These are phyloP conservation scores for Octodon degus DNA, from an alignment of 2,113 vertebrate species.

Conservation along the genomic window DNA sequence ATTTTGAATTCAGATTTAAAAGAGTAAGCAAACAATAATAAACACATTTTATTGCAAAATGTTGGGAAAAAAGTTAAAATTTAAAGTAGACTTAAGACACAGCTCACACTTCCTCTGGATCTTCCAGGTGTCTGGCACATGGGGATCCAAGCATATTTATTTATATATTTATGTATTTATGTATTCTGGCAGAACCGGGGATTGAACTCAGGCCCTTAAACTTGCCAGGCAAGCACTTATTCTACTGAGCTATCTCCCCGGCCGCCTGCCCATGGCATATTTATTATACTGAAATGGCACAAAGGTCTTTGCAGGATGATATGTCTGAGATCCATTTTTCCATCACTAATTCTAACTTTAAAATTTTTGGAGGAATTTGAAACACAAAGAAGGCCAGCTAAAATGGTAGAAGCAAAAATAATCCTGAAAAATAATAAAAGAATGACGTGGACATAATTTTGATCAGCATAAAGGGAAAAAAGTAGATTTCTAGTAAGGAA, in stretches of 20 bases:
- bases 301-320: background rate
- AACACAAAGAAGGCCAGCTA: background rate
- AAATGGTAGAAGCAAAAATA: constrained; percentile 17
- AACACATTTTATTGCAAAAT: background rate
- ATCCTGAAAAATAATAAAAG: background rate
- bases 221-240: too few relatives aligned
- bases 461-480: background rate
- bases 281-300: background rate
- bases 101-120: background rate
- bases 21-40: background rate
- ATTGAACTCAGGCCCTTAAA: too few relatives aligned
- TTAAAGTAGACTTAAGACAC: background rate
- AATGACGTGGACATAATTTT: background rate
- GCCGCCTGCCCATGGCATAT: too few relatives aligned
- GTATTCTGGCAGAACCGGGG: too few relatives aligned
- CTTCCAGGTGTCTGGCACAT: background rate
- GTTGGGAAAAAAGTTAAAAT: background rate
- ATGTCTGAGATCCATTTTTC: background rate
- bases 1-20: background rate
- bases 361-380: background rate
- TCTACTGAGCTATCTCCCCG: too few relatives aligned
- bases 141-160: too few relatives aligned
- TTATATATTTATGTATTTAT: too few relatives aligned
- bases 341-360: background rate
- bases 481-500: background rate